These are phyloP conservation scores for Halichondria panicea DNA, from an alignment of 37 sponge, comb jelly and placozoan species.

Conservation along the genomic window DNA sequence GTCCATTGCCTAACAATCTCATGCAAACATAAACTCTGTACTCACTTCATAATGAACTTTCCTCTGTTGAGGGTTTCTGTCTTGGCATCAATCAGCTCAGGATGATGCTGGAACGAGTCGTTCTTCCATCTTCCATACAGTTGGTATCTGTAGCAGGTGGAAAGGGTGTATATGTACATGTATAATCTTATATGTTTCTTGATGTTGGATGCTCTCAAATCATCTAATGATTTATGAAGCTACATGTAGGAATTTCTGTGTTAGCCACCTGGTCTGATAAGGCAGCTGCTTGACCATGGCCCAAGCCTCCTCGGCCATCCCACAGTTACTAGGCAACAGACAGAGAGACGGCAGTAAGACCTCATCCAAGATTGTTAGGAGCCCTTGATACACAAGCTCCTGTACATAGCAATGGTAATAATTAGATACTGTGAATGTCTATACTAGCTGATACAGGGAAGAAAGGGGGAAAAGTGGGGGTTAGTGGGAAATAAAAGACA, in stretches of 20 bases:
- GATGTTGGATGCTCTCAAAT: too few species aligned
- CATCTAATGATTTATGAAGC: too few species aligned
- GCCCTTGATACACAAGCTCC: constrained; percentile 43
- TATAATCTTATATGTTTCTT: too few species aligned
- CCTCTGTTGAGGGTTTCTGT: constrained; percentile 71
- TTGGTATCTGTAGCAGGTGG: constrained; percentile 55
- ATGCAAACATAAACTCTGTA: too few species aligned
- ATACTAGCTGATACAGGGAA: too few species aligned
- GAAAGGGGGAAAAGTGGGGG: not conserved
- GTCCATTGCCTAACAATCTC: too few species aligned
- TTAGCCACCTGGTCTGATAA: constrained; percentile 74
- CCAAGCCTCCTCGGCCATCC: constrained; percentile 94
- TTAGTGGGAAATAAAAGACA: not conserved
- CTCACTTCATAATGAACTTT: constrained; percentile 91
- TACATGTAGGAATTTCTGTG: too few species aligned
- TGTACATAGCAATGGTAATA: not conserved
- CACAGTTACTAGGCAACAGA: constrained; percentile 88
- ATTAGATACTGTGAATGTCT: too few species aligned
- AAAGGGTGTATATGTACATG: too few species aligned
- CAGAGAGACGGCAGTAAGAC: constrained; percentile 87
- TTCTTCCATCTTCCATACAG: constrained; percentile 98
- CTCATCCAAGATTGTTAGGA: constrained; percentile 61
- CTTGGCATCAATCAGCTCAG: constrained; percentile 71
- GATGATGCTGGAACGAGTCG: constrained; percentile 65
- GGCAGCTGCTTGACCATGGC: constrained; percentile 83